Evolutionary conservation across 1,140 invertebrate species (phyloP).

Genomic region (Andricus grossulariae): DNA sequence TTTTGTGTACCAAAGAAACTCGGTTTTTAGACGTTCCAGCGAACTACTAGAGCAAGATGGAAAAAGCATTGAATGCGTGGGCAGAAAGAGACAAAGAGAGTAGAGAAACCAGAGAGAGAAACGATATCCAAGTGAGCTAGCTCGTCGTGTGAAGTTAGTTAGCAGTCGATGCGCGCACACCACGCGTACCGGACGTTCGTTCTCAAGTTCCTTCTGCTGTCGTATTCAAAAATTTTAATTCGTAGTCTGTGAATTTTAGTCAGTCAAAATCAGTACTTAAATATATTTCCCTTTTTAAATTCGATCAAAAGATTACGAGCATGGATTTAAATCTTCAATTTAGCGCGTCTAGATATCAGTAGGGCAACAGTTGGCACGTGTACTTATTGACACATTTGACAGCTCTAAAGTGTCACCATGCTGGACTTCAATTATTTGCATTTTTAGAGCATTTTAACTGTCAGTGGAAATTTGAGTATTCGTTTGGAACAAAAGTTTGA

Average conservation of each 20-base stretch:
- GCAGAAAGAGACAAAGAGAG: constrained; percentile 27
- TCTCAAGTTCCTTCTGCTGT: constrained; percentile 38
- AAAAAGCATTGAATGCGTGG: constrained; percentile 46
- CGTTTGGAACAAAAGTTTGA: no score
- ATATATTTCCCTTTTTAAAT: background rate
- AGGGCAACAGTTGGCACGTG: background rate
- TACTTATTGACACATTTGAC: no score
- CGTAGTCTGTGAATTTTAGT: background rate
- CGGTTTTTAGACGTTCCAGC: constrained; percentile 28
- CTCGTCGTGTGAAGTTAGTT: constrained; percentile 69
- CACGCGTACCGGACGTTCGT: constrained; percentile 68
- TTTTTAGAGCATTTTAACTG: no score
- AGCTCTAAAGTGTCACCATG: no score
- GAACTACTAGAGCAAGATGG: constrained; percentile 19
- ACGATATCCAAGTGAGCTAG: constrained; percentile 50
- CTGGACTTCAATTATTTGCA: no score
- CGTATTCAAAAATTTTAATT: constrained; percentile 20
- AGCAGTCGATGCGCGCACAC: constrained; percentile 73
- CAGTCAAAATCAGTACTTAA: background rate
- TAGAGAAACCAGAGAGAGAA: constrained; percentile 50
- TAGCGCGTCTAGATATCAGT: background rate
- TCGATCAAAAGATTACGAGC: background rate
- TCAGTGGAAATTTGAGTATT: no score
- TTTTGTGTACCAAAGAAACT: constrained; percentile 33
- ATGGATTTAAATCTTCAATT: background rate